phyloP scores from a whole-genome alignment of 2,113 vertebrate species.

The Ciconia maguari region DNA sequence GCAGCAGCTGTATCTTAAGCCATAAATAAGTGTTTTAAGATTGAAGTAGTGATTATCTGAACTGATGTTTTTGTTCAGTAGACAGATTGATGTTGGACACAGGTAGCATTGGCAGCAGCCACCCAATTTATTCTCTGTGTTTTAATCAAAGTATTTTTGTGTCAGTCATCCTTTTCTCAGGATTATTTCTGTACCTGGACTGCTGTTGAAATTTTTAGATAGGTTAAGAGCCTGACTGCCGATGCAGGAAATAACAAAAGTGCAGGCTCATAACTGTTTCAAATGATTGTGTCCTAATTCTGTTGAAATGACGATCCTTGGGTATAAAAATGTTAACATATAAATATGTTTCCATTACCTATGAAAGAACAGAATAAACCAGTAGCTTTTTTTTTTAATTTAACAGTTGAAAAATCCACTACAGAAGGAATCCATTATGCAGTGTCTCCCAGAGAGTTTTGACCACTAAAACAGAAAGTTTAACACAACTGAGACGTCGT shows the following conservation, averaged over 20 bases:
- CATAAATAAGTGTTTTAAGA: not conserved
- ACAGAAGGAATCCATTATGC: not conserved
- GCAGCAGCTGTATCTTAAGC: not conserved
- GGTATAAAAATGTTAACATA: conserved; percentile 34
- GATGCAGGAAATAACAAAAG: conserved; percentile 10
- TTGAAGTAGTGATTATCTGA: not conserved
- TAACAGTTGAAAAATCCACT: conserved; percentile 2
- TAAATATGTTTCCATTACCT: conserved; percentile 40
- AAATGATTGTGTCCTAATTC: conserved; percentile 48
- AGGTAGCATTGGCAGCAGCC: not conserved
- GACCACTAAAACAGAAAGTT: conserved; percentile 27
- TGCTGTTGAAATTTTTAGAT: not conserved
- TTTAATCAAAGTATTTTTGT: not conserved
- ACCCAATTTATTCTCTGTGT: not conserved
- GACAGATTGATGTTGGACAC: not conserved
- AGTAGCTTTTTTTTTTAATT: not conserved
- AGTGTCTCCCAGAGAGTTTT: conserved; percentile 16
- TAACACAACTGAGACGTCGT: not conserved
- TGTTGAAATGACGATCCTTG: conserved; percentile 27
- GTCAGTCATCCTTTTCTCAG: not conserved
- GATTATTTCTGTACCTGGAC: not conserved
- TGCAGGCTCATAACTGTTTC: conserved; percentile 23
- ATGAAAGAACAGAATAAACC: conserved; percentile 59
- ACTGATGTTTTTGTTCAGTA: not conserved
- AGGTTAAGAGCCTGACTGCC: not conserved